phyloP scores from a whole-genome alignment of 2,113 vertebrate species.

The Lasiurus borealis region DNA sequence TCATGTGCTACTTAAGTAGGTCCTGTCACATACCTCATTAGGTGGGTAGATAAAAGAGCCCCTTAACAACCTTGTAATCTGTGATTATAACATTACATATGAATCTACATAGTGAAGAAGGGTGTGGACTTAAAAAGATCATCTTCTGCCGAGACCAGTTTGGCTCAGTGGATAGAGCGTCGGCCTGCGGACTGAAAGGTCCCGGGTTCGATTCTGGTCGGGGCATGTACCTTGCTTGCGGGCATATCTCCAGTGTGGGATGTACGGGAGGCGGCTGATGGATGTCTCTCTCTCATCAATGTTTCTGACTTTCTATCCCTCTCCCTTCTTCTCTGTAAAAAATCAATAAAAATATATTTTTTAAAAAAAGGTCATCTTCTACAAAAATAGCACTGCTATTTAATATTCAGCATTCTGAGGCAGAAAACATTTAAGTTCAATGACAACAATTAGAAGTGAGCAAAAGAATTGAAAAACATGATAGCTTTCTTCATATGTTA shows the following conservation, averaged over 20 bases:
- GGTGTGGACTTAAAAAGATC: background rate
- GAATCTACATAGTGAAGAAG: background rate
- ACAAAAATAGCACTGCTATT: slow-evolving; percentile 17
- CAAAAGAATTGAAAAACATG: slow-evolving; percentile 13
- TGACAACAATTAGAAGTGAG: slow-evolving; percentile 51
- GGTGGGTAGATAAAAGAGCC: background rate
- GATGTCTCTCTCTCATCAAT: too few species aligned
- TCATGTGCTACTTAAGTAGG: background rate
- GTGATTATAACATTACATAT: background rate
- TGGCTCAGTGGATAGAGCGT: too few species aligned
- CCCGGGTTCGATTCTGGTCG: too few species aligned
- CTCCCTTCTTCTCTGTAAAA: too few species aligned
- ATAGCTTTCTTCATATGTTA: slow-evolving; percentile 30
- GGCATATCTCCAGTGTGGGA: too few species aligned
- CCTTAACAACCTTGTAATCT: background rate
- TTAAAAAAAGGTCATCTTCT: background rate
- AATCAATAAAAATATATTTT: too few species aligned
- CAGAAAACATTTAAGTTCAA: slow-evolving; percentile 47
- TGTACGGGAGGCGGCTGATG: too few species aligned
- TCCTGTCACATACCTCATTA: background rate
- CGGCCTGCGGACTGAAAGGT: too few species aligned
- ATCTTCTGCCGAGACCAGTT: background rate
- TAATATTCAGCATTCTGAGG: slow-evolving; percentile 40
- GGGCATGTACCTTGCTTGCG: too few species aligned
- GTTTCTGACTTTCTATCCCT: too few species aligned